phyloP scores from a whole-genome alignment of 2,888 invertebrate species.

The Leptarthrus brevirostris region DNA sequence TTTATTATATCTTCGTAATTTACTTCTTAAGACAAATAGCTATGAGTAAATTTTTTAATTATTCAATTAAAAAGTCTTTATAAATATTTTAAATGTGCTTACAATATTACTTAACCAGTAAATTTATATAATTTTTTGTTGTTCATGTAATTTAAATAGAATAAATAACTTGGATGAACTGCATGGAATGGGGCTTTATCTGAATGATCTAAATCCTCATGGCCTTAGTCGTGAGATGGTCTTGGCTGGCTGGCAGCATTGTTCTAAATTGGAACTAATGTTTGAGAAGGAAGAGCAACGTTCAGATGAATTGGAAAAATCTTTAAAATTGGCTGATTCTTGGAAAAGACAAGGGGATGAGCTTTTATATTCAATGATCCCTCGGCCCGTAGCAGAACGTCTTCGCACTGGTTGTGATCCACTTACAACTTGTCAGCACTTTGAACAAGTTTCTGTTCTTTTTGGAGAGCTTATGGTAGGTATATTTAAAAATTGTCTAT shows the following conservation, averaged over 20 bases:
- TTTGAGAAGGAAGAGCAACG: constrained; percentile 86
- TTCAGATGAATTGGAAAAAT: constrained; percentile 82
- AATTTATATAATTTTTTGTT: too few species aligned
- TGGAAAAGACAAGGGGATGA: constrained; percentile 90
- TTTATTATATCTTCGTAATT: too few species aligned
- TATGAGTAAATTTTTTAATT: too few species aligned
- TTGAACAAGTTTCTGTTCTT: constrained; percentile 67
- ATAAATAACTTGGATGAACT: constrained; percentile 88
- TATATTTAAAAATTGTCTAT: neutral
- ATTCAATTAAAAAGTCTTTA: too few species aligned
- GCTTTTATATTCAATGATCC: constrained; percentile 92
- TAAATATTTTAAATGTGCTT: too few species aligned
- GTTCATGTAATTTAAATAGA: constrained; percentile 69
- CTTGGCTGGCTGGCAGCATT: constrained; percentile 86
- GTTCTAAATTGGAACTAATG: constrained; percentile 81
- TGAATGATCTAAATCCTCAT: constrained; percentile 87
- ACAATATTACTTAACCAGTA: too few species aligned
- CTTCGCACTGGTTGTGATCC: constrained; percentile 81
- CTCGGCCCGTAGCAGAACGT: constrained; percentile 84
- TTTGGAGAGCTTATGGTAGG: constrained; percentile 63
- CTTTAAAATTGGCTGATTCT: constrained; percentile 79
- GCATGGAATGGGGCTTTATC: constrained; percentile 79
- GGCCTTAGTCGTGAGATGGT: constrained; percentile 87
- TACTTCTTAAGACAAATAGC: too few species aligned
- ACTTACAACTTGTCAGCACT: constrained; percentile 82